Conservation (phyloP, 2,888 invertebrate genomes). For the Trissolcus japonicus region DNA sequence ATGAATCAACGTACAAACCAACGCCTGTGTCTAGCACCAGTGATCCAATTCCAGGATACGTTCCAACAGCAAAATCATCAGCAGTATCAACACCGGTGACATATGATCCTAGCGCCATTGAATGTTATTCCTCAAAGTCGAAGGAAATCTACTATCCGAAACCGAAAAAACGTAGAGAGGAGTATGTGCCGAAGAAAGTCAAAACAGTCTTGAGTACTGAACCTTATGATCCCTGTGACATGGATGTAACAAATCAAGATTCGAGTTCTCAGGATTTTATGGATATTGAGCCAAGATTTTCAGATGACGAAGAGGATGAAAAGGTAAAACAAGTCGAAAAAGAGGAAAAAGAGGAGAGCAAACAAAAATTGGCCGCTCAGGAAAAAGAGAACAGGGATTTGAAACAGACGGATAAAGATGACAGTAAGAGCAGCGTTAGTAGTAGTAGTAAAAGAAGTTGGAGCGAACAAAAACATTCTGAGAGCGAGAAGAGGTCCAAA, state of each 20-base stretch:
- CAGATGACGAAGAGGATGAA: conserved; percentile 75
- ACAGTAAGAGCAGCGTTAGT: conserved; percentile 48
- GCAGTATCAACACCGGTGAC: conserved; percentile 62
- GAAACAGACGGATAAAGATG: conserved; percentile 29
- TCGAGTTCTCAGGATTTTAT: conserved; percentile 63
- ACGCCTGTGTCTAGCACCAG: conserved; percentile 65
- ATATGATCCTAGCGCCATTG: conserved; percentile 66
- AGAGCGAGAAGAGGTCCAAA: conserved; percentile 37
- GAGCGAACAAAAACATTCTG: conserved; percentile 49
- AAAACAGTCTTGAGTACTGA: conserved; percentile 70
- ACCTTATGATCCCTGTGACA: conserved; percentile 68
- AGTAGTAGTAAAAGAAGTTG: conserved; percentile 55
- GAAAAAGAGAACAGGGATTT: conserved; percentile 57
- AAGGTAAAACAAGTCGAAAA: conserved; percentile 61
- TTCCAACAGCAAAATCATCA: conserved; percentile 69
- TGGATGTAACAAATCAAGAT: conserved; percentile 66
- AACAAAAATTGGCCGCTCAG: conserved; percentile 45
- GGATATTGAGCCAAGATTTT: conserved; percentile 68
- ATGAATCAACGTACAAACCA: conserved; percentile 68
- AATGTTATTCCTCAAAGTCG: conserved; percentile 63
- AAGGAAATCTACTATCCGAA: conserved; percentile 72
- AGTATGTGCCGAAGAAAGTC: conserved; percentile 73
- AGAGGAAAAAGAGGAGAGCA: conserved; percentile 48
- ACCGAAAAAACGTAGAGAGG: conserved; percentile 71
- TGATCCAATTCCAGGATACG: conserved; percentile 63